Evolutionary conservation across 2,797 vertebrate genomes (phyloP), one percentile per base, ranked within the genome.

Genomic region (Tenualosa thibaudeaui): DNA sequence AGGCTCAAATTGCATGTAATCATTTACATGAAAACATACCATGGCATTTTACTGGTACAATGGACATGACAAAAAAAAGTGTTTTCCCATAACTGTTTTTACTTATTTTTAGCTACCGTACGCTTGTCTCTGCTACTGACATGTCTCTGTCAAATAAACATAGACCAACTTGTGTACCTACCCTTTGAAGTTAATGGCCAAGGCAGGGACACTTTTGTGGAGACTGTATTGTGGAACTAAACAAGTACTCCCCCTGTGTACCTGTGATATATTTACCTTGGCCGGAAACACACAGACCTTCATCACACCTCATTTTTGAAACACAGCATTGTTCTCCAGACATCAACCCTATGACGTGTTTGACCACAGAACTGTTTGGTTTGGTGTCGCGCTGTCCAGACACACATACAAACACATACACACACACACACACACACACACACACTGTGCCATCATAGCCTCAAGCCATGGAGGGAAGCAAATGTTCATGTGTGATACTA

Each of bases 361-460:
- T 65, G 62, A 65, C 62, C 62, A 65, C 24, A 65, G 62, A 26
- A 26, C n/a, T 65, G 62, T 31, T 8, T 65, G 62, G n/a, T 26
- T 5, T 12, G 62, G 62, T 24, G 24, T 31, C 62, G 9, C 2
- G 24, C 62, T 65, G 24, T 65, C 62, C 62, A 53, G 51, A 40
- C 81, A 82, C 81, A 17, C 17, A 13, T 53, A n/a, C 65, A 2
- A 81, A 51, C 84, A 49, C 82, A 68, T 65, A 49, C 60, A 50
- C 62, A 62, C 81, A 60, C 62, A 62, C 58, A 53, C 51, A 53
- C 13, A 53, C 62, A 62, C 58, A 53, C 54, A 58, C 22, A 22
- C 17, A 58, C 12, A 15, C 51, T 54, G 9, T 15, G 51, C n/a
- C 24, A 83, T 68, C 8, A 17, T 81, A 65, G 82, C 65, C 82